These are phyloP conservation scores for Oscheius sp. DNA, from an alignment of 2,888 invertebrate species.

Conservation along the genomic window DNA sequence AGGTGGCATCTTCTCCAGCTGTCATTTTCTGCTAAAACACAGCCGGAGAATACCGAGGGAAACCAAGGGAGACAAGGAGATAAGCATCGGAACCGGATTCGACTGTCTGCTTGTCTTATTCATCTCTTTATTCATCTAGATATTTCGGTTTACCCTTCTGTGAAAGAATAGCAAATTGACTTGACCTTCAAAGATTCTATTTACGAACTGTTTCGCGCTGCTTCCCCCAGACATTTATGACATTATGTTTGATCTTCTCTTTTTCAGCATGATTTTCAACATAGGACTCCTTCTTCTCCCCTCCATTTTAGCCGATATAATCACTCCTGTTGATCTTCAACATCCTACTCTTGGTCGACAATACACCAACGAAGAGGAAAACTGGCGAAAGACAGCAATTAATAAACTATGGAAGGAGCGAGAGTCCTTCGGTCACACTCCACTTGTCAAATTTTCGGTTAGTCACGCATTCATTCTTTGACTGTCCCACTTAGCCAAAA, in stretches of 20 bases:
- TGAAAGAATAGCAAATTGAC: neutral
- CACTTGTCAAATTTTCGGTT: slow-evolving; percentile 43
- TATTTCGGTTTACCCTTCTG: no score
- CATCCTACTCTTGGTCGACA: neutral
- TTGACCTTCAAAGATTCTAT: slow-evolving; percentile 1
- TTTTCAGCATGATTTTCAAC: neutral
- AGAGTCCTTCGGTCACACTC: slow-evolving; percentile 55
- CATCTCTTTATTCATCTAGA: no score
- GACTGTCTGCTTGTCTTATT: no score
- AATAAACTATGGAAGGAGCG: slow-evolving; percentile 57
- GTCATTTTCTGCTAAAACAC: neutral
- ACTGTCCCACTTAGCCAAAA: slow-evolving; percentile 31
- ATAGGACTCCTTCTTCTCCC: neutral
- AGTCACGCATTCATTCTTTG: neutral
- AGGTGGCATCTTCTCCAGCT: slow-evolving; percentile 18
- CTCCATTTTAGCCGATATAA: neutral
- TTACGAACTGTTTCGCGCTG: no score
- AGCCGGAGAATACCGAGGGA: neutral
- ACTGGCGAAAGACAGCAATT: slow-evolving; percentile 53
- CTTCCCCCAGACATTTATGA: neutral
- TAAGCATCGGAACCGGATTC: slow-evolving; percentile 7
- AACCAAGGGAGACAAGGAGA: neutral
- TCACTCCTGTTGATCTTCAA: slow-evolving; percentile 19
- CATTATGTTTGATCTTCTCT: neutral
- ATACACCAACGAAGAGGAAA: slow-evolving; percentile 34